Base-by-base conservation (phyloP, 2,888 invertebrate species). In the Hydrotaea cyrtoneurina region DNA sequence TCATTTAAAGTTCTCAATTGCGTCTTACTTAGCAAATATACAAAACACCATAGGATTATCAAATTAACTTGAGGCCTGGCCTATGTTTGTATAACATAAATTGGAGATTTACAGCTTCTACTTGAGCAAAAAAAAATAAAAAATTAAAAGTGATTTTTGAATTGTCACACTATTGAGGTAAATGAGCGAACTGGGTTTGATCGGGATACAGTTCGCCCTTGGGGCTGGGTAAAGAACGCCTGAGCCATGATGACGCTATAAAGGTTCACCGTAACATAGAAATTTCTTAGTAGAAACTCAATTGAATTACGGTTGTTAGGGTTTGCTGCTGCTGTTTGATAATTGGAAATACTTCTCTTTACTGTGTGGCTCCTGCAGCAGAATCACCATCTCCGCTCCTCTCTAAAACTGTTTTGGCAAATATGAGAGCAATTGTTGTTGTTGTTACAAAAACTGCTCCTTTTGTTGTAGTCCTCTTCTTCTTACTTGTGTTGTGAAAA, bases 401-500 rank as follows among this genome's bases (percentile, higher is more conserved):
- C 23, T 57, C 23, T 36, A 50, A n/a, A 50, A n/a, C 15, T 13
- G 43, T 50, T 50, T n/a, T 3, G 10, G n/a, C 50, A n/a, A 50
- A 8, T 10, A 39, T 50, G n/a, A 50, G n/a, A 50, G 19, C 43
- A 66, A 55, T 11, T 46, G 23, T 46, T 69, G n/a, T 31, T 39
- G 43, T 17, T 62, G 36, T n/a, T 17, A 36, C 36, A 17, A 81
- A 77, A 82, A 79, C 76, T 46, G 23, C 73, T 79, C 66, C 69
- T 79, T 82, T 82, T 78, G 62, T 77, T 85, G 73, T 80, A 75
- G 78, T 50, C 13, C 46, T 57, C 39, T 55, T 21, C 5, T 23
- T 26, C 59, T n/a, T n/a, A 13, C 3, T 50, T 50, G 75, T 76
- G 64, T 80, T 74, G 26, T 46, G 64, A 46, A 26, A 36, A 31